Evolutionary conservation across 2,888 invertebrate genomes (phyloP), one percentile per base, ranked within the genome.

Genomic region (Papilio elwesi): DNA sequence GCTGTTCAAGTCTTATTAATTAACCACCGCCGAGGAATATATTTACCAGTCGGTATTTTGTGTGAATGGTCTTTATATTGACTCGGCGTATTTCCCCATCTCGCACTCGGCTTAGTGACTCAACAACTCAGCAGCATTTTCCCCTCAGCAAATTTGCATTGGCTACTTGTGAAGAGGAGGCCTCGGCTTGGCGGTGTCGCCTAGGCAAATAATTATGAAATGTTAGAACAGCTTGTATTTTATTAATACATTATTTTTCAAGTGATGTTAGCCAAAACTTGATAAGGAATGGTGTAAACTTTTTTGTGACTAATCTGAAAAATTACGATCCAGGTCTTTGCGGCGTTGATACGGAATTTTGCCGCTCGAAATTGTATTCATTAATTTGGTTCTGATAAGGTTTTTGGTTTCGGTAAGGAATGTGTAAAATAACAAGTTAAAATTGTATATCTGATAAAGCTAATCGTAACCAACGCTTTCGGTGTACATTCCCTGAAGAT

Each of bases 141-240:
- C 71, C 71, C 52, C n/a, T 43, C n/a, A 53, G 36, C 38, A 43
- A 62, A 71, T 71, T 71, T 71, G 52, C 71, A 63, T 71, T 67
- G 59, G 52, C 51, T 51, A 67, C 62, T 70, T 65, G 70, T 49
- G 55, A 70, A 70, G 65, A 38, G 13, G 0, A 53, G 65, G 8
- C 38, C 10, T 63, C 63, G n/a, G 48, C 48, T 62, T 59, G n/a
- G 38, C 59, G 59, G 62, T 51, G n/a, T 15, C 51, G n/a, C n/a
- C 47, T 51, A 13, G 36, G 38, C 55, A 65, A 70, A 65, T 38
- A 38, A 36, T 64, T 49, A 53, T 47, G 51, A 67, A 70, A 72
- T 68, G 12, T 38, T 48, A 12, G 16, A n/a, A 59, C 13, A 48
- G 26, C 0, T 48, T 36, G 10, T 10, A 57, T 49, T 49, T 51